Evolutionary conservation across 2,797 vertebrate genomes (phyloP), one percentile per base, ranked within the genome.

Genomic region (Petrocephalus sullivani): DNA sequence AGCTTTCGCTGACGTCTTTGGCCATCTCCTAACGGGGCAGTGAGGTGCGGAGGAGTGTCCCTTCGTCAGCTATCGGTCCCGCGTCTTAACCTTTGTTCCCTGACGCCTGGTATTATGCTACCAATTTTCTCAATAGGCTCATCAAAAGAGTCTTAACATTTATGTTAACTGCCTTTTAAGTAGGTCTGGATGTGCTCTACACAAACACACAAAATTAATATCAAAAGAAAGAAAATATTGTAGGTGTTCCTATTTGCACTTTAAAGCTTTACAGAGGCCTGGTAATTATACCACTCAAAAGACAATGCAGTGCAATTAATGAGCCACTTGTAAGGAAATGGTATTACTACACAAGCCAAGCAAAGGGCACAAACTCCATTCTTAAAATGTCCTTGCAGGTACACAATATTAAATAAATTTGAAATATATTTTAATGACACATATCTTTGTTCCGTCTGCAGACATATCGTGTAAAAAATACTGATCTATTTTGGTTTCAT

Each of bases 231-330:
- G 49, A 61, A 9, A 54, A 53, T 83, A 19, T n/a, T 60, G 71
- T 88, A 83, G 87, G 75, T 88, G 75, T 83, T 83, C 75, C n/a
- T 37, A 84, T 88, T 88, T 88, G 87, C 75, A 88, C 87, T 51
- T 88, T 88, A 88, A 88, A 88, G 87, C 46, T 53, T 84, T 83
- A 51, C 4, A 10, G 21, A 61, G 57, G 58, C 54, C 78, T 12
- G 53, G 7, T 84, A 88, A 84, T 88, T 61, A 51, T 21, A 84
- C 12, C 46, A 88, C 53, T 61, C 41, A 57, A 41, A 82, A 81
- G 60, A 41, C 84, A 86, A 86, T 51, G 57, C 56, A 88, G 14
- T 28, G 46, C 23, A 4, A 81, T 81, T n/a, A 87, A 71, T 28
- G 16, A 28, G 28, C 28, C 28, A 23, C 19, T 41, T 88, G 75